Evolutionary conservation across 2,113 vertebrate genomes (phyloP).

Genomic region (Ardeotis arabs): DNA sequence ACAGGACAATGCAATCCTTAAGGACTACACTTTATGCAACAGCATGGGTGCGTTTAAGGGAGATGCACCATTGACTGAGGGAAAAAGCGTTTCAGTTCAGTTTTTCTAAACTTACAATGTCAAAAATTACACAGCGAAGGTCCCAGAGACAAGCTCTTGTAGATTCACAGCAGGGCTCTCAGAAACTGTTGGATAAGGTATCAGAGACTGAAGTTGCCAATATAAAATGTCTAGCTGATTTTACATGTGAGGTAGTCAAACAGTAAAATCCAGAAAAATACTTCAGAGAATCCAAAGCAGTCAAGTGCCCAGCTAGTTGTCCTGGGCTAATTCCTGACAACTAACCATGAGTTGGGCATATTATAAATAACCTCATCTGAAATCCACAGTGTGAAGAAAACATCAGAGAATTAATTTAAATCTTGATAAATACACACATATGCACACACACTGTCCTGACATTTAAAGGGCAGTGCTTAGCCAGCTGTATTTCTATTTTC

Average conservation of each 20-base stretch:
- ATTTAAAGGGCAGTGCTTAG: slow-evolving; percentile 48
- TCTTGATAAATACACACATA: background rate
- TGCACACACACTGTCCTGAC: background rate
- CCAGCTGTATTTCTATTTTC: slow-evolving; percentile 35
- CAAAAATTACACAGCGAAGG: too few relatives aligned
- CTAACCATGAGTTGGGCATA: background rate
- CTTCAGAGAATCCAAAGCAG: background rate
- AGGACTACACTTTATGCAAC: too few relatives aligned
- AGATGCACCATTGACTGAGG: too few relatives aligned
- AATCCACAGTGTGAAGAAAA: background rate
- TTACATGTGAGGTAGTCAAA: background rate
- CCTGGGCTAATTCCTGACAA: background rate
- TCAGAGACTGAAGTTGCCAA: background rate
- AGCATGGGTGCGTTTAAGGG: too few relatives aligned
- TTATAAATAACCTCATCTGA: background rate
- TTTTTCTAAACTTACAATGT: too few relatives aligned
- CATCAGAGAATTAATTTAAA: slow-evolving; percentile 5
- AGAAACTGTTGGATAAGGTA: too few relatives aligned
- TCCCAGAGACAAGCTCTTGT: too few relatives aligned
- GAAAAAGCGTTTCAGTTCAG: too few relatives aligned
- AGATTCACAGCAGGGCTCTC: too few relatives aligned
- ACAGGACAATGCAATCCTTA: background rate
- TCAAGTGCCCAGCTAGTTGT: background rate
- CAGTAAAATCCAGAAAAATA: background rate
- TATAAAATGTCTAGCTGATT: background rate